phyloP scores from a whole-genome alignment of 2,113 vertebrate genomes.

The Pseudolaguvia tuberculata region DNA sequence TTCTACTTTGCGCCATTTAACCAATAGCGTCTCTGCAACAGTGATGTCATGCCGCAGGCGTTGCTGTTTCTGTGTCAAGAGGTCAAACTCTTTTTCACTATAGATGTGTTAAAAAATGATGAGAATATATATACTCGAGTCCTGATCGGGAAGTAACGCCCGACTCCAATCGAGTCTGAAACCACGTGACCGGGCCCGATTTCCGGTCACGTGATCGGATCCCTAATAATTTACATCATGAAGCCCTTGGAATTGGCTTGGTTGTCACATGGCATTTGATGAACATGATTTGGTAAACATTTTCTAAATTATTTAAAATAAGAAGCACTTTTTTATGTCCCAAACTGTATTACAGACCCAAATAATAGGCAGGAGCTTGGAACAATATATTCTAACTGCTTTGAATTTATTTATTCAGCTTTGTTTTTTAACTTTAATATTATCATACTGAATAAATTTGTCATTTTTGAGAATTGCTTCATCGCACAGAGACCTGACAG shows the following conservation, averaged over 20 bases:
- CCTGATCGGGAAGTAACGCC: too few species aligned
- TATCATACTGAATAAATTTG: not conserved
- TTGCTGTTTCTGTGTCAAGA: too few species aligned
- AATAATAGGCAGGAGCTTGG: not conserved
- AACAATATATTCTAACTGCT: too few species aligned
- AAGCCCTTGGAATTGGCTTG: not conserved
- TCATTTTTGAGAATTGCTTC: not conserved
- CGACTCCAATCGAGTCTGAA: too few species aligned
- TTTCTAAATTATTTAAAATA: not conserved
- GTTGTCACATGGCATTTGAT: slow-evolving; percentile 1
- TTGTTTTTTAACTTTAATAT: not conserved
- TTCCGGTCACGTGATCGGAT: too few species aligned
- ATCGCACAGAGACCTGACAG: not conserved
- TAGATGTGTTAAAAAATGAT: too few species aligned
- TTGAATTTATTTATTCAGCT: not conserved
- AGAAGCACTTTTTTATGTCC: not conserved
- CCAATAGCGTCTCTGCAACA: too few species aligned
- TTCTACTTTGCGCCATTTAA: too few species aligned
- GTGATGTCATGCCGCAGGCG: too few species aligned
- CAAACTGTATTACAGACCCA: not conserved
- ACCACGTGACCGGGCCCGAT: too few species aligned
- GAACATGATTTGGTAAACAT: not conserved
- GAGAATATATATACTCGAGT: too few species aligned
- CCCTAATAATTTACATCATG: not conserved
- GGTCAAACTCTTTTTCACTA: too few species aligned